These are phyloP conservation scores for Astur gentilis DNA, from an alignment of 2,113 vertebrate species.

Conservation along the genomic window DNA sequence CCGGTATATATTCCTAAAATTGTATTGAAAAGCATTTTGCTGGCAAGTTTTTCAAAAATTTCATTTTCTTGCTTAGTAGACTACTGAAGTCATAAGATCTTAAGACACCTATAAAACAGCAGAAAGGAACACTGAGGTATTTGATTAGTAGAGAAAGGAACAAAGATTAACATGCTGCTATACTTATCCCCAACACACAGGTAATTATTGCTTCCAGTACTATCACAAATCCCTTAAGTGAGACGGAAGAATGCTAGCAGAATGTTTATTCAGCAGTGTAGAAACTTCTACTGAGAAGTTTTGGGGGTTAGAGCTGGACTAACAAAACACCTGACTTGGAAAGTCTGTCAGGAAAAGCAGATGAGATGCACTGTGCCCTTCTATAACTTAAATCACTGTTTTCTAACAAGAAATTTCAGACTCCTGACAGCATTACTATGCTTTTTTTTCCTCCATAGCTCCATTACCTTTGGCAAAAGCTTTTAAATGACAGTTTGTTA, in stretches of 20 bases:
- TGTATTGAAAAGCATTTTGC: neutral
- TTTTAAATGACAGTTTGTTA: neutral
- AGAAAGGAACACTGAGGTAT: neutral
- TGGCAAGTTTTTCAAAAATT: neutral
- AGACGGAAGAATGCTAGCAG: neutral
- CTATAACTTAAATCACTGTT: neutral
- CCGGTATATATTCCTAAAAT: neutral
- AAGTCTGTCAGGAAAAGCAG: neutral
- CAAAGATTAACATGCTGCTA: neutral
- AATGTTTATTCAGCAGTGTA: neutral
- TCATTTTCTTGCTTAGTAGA: neutral
- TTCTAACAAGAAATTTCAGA: neutral
- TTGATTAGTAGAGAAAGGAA: neutral
- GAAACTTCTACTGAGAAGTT: neutral
- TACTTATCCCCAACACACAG: neutral
- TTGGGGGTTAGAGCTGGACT: neutral
- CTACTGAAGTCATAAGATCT: neutral
- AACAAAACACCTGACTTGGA: neutral
- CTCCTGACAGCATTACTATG: neutral
- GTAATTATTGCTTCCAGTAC: neutral
- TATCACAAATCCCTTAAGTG: neutral
- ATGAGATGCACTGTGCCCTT: neutral
- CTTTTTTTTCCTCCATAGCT: neutral
- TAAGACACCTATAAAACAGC: neutral
- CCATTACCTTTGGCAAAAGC: neutral